Evolutionary conservation across 1,140 invertebrate genomes (phyloP).

Genomic region (Drosophila virilis): DNA sequence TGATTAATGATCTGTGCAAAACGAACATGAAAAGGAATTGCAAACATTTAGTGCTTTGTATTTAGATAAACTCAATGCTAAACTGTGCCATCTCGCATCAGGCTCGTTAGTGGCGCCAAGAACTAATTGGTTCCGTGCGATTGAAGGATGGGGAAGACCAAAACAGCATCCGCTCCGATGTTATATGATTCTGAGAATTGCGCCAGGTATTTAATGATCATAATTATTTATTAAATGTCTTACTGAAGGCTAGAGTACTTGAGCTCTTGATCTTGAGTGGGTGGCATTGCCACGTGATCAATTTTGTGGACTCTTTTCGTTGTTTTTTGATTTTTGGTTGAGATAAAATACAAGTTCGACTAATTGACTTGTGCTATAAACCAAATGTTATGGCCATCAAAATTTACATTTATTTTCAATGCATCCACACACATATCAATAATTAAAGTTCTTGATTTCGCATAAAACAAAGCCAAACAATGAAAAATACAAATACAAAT

Average conservation of each 20-base stretch:
- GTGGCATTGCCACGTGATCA: neutral
- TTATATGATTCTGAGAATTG: conserved; percentile 51
- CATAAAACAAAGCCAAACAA: conserved; percentile 31
- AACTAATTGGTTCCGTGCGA: conserved; percentile 70
- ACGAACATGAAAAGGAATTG: conserved; percentile 41
- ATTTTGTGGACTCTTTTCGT: neutral
- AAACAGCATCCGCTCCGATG: neutral
- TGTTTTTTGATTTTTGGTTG: neutral
- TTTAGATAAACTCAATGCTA: conserved; percentile 48
- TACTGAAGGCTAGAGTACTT: conserved; percentile 12
- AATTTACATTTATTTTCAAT: conserved; percentile 57
- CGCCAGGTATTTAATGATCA: conserved; percentile 3
- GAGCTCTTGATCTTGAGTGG: neutral
- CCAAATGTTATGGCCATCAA: conserved; percentile 41
- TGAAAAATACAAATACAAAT: conserved; percentile 55
- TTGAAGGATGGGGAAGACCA: conserved; percentile 61
- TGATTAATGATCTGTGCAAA: conserved; percentile 63
- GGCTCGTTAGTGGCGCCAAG: conserved; percentile 64
- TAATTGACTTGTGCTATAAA: conserved; percentile 62
- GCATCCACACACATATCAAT: conserved; percentile 43
- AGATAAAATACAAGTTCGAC: conserved; percentile 47
- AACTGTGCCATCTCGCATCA: conserved; percentile 32
- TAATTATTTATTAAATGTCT: conserved; percentile 10
- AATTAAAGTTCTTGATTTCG: conserved; percentile 63
- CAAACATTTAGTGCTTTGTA: conserved; percentile 11